Percentiles rank a stretch among this genome's conserved stretches.
Evolutionary conservation across 2,888 invertebrate genomes (phyloP).

Genomic region (Tryphoninae sp.): DNA sequence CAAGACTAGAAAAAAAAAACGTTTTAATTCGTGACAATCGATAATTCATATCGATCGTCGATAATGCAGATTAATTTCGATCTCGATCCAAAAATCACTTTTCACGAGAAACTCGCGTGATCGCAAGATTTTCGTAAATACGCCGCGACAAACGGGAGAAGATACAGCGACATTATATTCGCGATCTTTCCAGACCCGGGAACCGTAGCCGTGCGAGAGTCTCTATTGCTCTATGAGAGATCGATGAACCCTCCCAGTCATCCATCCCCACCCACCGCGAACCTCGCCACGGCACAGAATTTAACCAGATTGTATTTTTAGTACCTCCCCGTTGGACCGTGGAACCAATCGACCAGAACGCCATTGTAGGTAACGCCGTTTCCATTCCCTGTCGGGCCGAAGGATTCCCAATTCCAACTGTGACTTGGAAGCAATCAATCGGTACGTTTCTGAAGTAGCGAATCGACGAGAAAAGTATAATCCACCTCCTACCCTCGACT

Average conservation of each 20-base stretch:
- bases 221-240: slow-evolving; percentile 48
- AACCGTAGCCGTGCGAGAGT: slow-evolving; percentile 19
- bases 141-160: neutral
- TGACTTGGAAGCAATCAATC: slow-evolving; percentile 83
- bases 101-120: neutral
- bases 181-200: slow-evolving; percentile 39
- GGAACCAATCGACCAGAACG: slow-evolving; percentile 88
- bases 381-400: slow-evolving; percentile 88
- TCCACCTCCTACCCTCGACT: slow-evolving; percentile 6
- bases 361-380: slow-evolving; percentile 87
- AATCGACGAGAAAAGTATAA: slow-evolving; percentile 37
- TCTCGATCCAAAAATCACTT: neutral
- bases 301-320: slow-evolving; percentile 80
- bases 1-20: neutral
- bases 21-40: neutral
- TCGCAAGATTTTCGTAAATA: neutral
- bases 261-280: slow-evolving; percentile 10
- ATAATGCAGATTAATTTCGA: neutral
- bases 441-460: slow-evolving; percentile 77
- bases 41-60: neutral
- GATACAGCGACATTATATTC: slow-evolving; percentile 49
- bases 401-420: slow-evolving; percentile 87
- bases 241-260: slow-evolving; percentile 54
- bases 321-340: slow-evolving; percentile 90
- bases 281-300: slow-evolving; percentile 51